Evolutionary conservation across 2,797 vertebrate species (phyloP).

Genomic region (Sebastolobus alascanus): DNA sequence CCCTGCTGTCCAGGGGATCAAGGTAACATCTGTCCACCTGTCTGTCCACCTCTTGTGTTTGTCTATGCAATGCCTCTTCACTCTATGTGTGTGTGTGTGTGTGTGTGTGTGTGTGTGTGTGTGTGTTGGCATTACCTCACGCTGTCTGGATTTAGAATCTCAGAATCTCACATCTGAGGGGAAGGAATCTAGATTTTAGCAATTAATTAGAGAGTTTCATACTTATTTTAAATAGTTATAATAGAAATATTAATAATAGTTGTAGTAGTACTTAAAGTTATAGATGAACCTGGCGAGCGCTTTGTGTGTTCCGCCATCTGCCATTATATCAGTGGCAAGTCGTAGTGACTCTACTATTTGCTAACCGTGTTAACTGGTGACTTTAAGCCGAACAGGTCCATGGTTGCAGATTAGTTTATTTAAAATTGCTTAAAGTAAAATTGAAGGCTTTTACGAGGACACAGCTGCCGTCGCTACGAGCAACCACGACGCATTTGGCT

Average conservation of each 20-base stretch:
- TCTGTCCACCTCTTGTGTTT: conserved; percentile 15
- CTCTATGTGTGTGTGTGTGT: conserved; percentile 3
- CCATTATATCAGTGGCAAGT: no score
- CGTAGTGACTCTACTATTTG: no score
- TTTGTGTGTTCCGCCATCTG: no score
- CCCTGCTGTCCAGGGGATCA: conserved; percentile 74
- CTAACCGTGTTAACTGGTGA: no score
- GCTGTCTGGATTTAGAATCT: conserved; percentile 5
- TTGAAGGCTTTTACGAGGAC: no score
- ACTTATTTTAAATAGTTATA: background rate
- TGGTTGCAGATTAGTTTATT: no score
- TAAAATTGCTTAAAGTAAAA: no score
- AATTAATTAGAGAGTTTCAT: background rate
- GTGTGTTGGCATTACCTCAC: conserved; percentile 20
- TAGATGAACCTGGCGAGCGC: background rate
- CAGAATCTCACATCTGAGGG: background rate
- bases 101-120: background rate
- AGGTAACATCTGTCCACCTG: conserved; percentile 65
- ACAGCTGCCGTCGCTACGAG: no score
- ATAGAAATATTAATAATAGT: background rate
- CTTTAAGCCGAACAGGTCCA: no score
- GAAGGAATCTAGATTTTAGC: background rate
- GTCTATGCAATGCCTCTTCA: background rate
- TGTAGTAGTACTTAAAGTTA: background rate
- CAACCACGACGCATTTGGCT: no score